Evolutionary conservation across 2,888 invertebrate genomes (phyloP).

Genomic region (Bembecia ichneumoniformis): DNA sequence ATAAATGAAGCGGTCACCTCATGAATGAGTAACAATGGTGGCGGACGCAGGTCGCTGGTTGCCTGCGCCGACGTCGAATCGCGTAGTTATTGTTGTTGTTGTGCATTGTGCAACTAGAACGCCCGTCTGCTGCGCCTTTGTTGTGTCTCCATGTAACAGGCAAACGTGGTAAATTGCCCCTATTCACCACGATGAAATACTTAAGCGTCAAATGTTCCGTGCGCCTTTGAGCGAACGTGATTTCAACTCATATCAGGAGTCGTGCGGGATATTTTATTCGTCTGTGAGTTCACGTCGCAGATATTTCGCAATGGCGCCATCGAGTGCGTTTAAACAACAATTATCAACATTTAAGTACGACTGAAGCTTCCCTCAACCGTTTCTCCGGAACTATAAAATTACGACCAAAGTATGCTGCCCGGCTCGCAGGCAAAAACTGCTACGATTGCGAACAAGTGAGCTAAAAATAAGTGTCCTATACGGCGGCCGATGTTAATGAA

Average conservation of each 20-base stretch:
- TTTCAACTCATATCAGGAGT: background rate
- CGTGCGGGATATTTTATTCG: conserved; percentile 7
- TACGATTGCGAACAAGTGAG: conserved; percentile 27
- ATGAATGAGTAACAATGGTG: conserved; percentile 19
- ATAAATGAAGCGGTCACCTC: conserved; percentile 35
- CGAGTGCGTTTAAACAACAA: conserved; percentile 38
- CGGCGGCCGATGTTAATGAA: conserved; percentile 36
- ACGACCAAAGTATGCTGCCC: conserved; percentile 32
- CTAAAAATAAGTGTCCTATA: conserved; percentile 41
- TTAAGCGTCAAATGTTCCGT: conserved; percentile 13
- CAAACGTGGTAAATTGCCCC: conserved; percentile 31
- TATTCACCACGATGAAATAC: conserved; percentile 36
- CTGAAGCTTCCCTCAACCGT: conserved; percentile 42
- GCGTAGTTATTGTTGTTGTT: conserved; percentile 26
- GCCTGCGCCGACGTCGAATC: conserved; percentile 22
- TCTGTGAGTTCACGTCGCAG: conserved; percentile 20
- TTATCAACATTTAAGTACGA: conserved; percentile 37
- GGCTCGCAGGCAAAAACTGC: conserved; percentile 36
- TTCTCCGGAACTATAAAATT: conserved; percentile 63
- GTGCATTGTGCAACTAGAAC: conserved; percentile 30
- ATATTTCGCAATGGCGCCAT: conserved; percentile 48
- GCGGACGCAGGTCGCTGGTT: conserved; percentile 21
- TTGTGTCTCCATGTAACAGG: conserved; percentile 27
- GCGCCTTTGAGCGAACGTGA: conserved; percentile 1
- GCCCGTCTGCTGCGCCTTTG: conserved; percentile 30